phyloP scores from a whole-genome alignment of 2,113 vertebrate species.

The Parus major region DNA sequence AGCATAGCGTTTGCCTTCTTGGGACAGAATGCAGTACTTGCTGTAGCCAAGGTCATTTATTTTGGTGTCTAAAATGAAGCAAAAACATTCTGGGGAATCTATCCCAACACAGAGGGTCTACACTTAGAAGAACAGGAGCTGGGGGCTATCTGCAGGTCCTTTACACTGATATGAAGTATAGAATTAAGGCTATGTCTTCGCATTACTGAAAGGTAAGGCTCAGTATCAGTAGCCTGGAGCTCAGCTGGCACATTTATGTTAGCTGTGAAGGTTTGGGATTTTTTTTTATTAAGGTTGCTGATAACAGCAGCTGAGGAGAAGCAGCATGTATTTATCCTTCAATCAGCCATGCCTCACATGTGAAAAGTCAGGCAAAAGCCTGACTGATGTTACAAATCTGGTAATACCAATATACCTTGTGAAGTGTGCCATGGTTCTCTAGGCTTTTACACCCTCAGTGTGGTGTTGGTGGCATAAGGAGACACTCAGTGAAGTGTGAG shows the following conservation, averaged over 20 bases:
- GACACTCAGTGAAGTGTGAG: neutral
- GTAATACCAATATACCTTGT: too few relatives aligned
- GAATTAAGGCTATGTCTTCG: neutral
- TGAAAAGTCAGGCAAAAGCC: neutral
- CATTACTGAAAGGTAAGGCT: neutral
- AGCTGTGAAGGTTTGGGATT: neutral
- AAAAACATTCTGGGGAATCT: neutral
- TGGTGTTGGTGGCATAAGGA: neutral
- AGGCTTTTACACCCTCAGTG: neutral
- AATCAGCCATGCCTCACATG: neutral
- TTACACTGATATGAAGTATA: neutral
- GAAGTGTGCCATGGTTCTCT: neutral
- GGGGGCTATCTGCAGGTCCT: neutral
- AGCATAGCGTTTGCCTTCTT: accelerated
- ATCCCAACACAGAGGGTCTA: neutral
- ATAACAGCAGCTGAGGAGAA: neutral
- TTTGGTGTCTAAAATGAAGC: neutral
- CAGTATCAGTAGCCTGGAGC: neutral
- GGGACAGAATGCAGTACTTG: accelerated
- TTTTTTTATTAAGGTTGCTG: neutral
- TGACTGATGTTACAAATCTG: neutral
- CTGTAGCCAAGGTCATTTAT: neutral
- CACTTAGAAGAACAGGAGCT: neutral
- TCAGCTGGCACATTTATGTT: neutral
- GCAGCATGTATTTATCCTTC: neutral